phyloP scores from a whole-genome alignment of 2,888 invertebrate genomes.

The Graphium colonna region DNA sequence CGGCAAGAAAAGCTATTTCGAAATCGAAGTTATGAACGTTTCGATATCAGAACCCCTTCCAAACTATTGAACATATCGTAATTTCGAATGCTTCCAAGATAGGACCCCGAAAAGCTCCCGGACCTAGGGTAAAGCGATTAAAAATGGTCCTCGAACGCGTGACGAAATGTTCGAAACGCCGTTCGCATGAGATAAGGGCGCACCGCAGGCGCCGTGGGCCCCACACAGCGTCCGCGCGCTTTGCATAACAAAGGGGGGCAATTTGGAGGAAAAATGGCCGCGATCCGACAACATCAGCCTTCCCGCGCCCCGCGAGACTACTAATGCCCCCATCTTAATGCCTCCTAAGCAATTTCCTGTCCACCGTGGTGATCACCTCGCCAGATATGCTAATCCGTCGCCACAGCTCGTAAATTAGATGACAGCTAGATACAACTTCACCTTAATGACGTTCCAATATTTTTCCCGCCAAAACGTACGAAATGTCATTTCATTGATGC shows the following conservation, averaged over 20 bases:
- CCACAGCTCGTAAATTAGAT: background rate
- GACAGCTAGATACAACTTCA: too few relatives aligned
- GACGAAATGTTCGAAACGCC: constrained; percentile 77
- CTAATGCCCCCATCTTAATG: constrained; percentile 34
- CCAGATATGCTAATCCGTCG: background rate
- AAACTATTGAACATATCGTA: background rate
- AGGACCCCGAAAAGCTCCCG: background rate
- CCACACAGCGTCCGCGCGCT: constrained; percentile 76
- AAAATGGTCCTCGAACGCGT: constrained; percentile 40
- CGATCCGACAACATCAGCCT: constrained; percentile 65
- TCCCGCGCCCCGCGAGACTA: constrained; percentile 44
- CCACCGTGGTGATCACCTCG: background rate
- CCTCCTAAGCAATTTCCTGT: constrained; percentile 10
- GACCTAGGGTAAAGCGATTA: constrained; percentile 28
- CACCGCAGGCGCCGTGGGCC: constrained; percentile 65
- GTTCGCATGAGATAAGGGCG: constrained; percentile 65
- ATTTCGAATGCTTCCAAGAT: background rate
- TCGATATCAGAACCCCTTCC: background rate
- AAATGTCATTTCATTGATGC: too few relatives aligned
- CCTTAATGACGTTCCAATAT: too few relatives aligned
- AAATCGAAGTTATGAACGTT: too few relatives aligned
- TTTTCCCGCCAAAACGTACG: too few relatives aligned
- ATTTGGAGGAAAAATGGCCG: constrained; percentile 77
- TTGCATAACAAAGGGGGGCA: constrained; percentile 78
- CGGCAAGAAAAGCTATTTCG: too few relatives aligned